Conservation (phyloP, 35 echinoderm and acorn worm species). For the Patiria miniata region DNA sequence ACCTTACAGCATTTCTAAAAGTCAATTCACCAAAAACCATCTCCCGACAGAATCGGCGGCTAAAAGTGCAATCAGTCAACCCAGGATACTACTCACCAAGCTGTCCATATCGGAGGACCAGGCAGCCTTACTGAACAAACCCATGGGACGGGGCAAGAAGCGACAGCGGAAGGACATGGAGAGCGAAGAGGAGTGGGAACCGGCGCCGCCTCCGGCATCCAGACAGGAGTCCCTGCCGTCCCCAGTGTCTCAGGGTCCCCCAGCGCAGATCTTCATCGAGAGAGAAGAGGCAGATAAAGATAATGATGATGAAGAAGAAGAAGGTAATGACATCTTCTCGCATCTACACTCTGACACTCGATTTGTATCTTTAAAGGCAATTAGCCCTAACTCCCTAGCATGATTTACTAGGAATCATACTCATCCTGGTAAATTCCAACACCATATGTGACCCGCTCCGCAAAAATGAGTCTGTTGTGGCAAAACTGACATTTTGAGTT, state of each 20-base stretch:
- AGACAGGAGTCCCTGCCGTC: constrained; percentile 10
- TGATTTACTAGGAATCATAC: too few species aligned
- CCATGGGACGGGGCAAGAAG: constrained; percentile 35
- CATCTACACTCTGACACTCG: too few species aligned
- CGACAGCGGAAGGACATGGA: neutral
- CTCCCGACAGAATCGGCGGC: constrained; percentile 6
- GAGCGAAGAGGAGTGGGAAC: constrained; percentile 47
- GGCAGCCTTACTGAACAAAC: constrained; percentile 2
- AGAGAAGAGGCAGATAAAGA: constrained; percentile 40
- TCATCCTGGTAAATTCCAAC: too few species aligned
- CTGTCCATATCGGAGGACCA: constrained; percentile 37
- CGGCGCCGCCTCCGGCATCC: constrained; percentile 28
- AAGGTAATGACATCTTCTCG: neutral
- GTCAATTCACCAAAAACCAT: too few species aligned
- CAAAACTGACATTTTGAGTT: too few species aligned
- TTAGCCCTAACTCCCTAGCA: too few species aligned
- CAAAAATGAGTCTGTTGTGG: too few species aligned
- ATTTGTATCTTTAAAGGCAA: too few species aligned
- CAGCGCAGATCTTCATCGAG: constrained; percentile 63
- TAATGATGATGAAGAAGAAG: constrained; percentile 30
- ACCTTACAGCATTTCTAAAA: too few species aligned
- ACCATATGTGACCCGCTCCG: too few species aligned
- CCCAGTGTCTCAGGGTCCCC: constrained; percentile 25
- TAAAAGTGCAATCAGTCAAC: constrained; percentile 30
- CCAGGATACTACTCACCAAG: constrained; percentile 47